Base-by-base conservation (phyloP, 2,113 vertebrate species). In the Apistogramma diplotaenia region DNA sequence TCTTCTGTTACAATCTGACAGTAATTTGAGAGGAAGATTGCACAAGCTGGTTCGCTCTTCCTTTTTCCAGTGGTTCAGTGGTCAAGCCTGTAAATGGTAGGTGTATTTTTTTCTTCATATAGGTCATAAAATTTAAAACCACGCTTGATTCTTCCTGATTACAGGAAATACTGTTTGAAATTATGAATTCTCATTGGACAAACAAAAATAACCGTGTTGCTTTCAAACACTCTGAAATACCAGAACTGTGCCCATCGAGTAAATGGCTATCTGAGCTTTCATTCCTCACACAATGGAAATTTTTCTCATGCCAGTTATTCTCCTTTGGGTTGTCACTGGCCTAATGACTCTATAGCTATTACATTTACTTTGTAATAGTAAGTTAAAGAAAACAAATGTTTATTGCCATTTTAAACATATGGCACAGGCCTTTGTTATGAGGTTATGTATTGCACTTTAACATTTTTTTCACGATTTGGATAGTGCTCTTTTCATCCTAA, bases 21-120 rank as follows among this genome's bases (percentile, higher is more conserved):
- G 49, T 82, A 9, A 61, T 61, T 55, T 62, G 27, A 87, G 54
- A 78, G 84, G 72, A 76, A 29, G 46, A 78, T 83, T 62, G 67
- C 58, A 56, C 40, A 15, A 53, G 10, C 31, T 56, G 12, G 51
- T 65, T 77, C 40, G 25, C 65, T 29, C 43, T 51, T 70, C 43
- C 51, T 51, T 31, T 67, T 46, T 46, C 62, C 9, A 46, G 43
- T 18, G 46, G 46, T n/a, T 8, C 49, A 53, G 49, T 53, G 18
- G 49, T 58, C 5, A 0, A 49, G 9, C 21, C n/a, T 25, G 6
- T 35, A 16, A 35, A 23, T 51, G 54, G 2, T 33, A 35, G 15
- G 16, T 19, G 29, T 5, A 4, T 19, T 19, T 9, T 10, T 65
- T 40, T 49, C 13, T 25, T 16, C 53, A 9, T 12, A 29, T 49